These are phyloP conservation scores for Carcinoscorpius rotundicauda DNA, from an alignment of 1,140 invertebrate genomes.

Conservation along the genomic window DNA sequence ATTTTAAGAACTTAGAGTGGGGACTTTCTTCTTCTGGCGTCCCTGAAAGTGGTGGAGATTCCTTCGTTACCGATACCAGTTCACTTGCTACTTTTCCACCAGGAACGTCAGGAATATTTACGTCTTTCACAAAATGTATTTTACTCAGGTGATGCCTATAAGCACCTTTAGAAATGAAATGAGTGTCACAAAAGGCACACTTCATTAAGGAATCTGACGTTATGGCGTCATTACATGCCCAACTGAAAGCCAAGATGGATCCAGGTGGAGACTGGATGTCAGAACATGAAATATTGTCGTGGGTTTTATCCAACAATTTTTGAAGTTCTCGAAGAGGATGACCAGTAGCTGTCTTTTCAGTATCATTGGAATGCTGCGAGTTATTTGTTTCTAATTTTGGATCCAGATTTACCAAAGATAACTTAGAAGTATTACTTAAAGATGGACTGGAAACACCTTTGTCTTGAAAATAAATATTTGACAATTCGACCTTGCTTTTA, in stretches of 20 bases:
- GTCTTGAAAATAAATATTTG: too few species aligned
- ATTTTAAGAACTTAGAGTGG: constrained; percentile 92
- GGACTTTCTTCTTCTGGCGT: constrained; percentile 61
- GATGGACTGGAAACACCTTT: too few species aligned
- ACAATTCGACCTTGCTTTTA: too few species aligned
- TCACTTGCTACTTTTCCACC: constrained; percentile 27
- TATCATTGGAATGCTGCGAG: too few species aligned
- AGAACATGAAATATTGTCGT: constrained; percentile 43
- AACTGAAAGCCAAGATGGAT: constrained; percentile 77
- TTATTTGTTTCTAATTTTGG: too few species aligned
- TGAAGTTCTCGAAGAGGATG: constrained; percentile 77
- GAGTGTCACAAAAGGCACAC: constrained; percentile 91
- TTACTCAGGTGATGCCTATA: constrained; percentile 93
- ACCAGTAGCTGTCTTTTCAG: constrained; percentile 5
- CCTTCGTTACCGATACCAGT: constrained; percentile 13
- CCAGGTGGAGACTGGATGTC: constrained; percentile 44
- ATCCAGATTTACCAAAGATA: too few species aligned
- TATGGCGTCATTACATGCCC: constrained; percentile 84
- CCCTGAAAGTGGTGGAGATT: constrained; percentile 9
- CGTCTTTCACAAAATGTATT: constrained; percentile 93
- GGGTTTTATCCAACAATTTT: constrained; percentile 87
- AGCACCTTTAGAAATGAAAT: constrained; percentile 90
- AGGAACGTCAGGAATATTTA: constrained; percentile 52
- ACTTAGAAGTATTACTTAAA: too few species aligned
- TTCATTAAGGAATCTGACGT: constrained; percentile 68